A percentile compares a stretch with the other conserved stretches of the same genome.
Conservation (phyloP, 1,140 invertebrate species). For the Cherax destructor region DNA sequence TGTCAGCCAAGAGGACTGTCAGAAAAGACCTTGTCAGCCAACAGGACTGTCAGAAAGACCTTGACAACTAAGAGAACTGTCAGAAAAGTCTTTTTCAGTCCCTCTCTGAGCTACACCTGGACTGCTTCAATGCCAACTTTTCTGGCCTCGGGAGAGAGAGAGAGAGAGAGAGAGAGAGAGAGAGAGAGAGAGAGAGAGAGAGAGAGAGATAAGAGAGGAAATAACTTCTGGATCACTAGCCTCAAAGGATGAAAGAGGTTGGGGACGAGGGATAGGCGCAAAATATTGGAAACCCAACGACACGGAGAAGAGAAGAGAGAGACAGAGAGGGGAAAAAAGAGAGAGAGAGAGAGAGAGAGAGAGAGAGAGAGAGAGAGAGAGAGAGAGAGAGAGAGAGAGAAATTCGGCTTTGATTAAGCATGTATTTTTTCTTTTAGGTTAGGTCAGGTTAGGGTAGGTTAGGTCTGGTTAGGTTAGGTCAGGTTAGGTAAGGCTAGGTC, state of each 20-base stretch:
- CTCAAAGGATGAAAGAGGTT: not conserved
- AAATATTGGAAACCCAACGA: conserved; percentile 4
- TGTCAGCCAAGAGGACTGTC: not conserved
- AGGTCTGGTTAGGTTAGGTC: too few relatives aligned
- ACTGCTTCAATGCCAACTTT: not conserved
- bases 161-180: conserved; percentile 35
- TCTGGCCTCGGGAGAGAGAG: not conserved
- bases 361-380: not conserved
- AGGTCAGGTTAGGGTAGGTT: too few relatives aligned
- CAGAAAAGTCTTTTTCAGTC: not conserved
- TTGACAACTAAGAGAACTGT: not conserved
- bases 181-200: not conserved
- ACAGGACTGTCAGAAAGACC: not conserved
- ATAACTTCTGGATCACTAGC: conserved; percentile 7
- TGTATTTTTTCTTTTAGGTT: too few relatives aligned
- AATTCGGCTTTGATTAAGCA: too few relatives aligned
- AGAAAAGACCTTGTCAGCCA: not conserved
- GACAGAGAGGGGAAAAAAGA: not conserved
- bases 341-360: not conserved
- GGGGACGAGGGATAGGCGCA: not conserved
- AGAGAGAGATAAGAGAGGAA: not conserved
- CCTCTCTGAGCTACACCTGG: too few relatives aligned
- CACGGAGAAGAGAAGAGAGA: not conserved
- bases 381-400: not conserved
- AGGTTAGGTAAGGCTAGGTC: too few relatives aligned